phyloP scores from a whole-genome alignment of 2,888 invertebrate species.

The Tridacna gigas region DNA sequence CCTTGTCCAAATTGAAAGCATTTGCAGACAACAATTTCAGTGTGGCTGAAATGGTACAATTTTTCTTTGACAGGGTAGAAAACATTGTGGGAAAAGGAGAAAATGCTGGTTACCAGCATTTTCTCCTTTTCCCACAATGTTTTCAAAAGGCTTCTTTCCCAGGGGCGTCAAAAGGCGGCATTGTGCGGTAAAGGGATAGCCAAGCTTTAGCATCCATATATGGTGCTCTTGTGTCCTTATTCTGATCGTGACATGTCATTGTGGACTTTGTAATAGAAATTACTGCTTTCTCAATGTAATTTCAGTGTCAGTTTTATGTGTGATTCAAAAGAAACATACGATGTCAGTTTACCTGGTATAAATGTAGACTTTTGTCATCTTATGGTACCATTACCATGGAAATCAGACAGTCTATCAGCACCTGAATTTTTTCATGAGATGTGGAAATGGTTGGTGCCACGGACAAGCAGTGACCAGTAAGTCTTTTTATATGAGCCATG shows the following conservation, averaged over 20 bases:
- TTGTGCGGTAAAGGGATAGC: too few relatives aligned
- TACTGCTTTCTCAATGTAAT: not conserved
- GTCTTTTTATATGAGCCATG: not conserved
- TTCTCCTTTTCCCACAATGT: not conserved
- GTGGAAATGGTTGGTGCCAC: constrained; percentile 40
- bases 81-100: not conserved
- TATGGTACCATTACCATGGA: constrained; percentile 62
- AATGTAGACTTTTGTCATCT: constrained; percentile 57
- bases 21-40: too few relatives aligned
- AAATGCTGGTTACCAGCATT: not conserved
- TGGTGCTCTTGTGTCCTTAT: not conserved
- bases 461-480: not conserved
- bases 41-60: too few relatives aligned
- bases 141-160: too few relatives aligned
- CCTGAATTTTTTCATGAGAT: constrained; percentile 32
- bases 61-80: too few relatives aligned
- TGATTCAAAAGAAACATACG: constrained; percentile 64
- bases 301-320: constrained; percentile 66
- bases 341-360: constrained; percentile 56
- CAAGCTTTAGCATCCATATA: too few relatives aligned
- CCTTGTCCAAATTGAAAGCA: too few relatives aligned
- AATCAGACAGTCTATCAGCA: constrained; percentile 16
- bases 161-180: too few relatives aligned
- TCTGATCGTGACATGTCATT: not conserved
- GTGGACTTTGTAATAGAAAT: not conserved